phyloP scores from a whole-genome alignment of 2,888 invertebrate species.

The Sthenelais limicola region DNA sequence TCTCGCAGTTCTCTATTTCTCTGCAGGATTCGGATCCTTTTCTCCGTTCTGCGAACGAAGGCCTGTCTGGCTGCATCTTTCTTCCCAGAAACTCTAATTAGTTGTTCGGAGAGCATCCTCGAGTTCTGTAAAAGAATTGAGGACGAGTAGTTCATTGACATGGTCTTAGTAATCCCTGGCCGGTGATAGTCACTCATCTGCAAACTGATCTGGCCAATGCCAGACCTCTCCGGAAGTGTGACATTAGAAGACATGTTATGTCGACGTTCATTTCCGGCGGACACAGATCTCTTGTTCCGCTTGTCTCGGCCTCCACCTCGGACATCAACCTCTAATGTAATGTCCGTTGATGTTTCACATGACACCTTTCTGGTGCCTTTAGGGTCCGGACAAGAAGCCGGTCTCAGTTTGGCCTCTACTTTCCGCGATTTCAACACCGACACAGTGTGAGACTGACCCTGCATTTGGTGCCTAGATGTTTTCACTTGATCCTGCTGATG shows the following conservation, averaged over 20 bases:
- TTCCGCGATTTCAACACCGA: too few relatives aligned
- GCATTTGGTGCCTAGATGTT: too few relatives aligned
- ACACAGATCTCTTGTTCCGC: too few relatives aligned
- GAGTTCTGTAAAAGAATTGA: slow-evolving; percentile 28
- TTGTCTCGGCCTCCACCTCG: too few relatives aligned
- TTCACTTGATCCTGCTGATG: too few relatives aligned
- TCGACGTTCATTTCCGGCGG: too few relatives aligned
- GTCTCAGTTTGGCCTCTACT: too few relatives aligned
- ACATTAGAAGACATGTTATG: background rate
- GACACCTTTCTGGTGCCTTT: too few relatives aligned
- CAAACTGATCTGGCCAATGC: slow-evolving; percentile 19
- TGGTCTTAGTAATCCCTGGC: slow-evolving; percentile 15
- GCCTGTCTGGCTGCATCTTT: background rate
- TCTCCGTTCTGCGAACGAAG: slow-evolving; percentile 9
- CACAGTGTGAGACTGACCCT: too few relatives aligned
- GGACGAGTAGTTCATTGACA: slow-evolving; percentile 35
- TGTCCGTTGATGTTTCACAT: too few relatives aligned
- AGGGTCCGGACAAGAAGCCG: too few relatives aligned
- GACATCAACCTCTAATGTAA: too few relatives aligned
- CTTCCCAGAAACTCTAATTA: slow-evolving; percentile 6
- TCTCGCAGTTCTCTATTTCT: slow-evolving; percentile 1
- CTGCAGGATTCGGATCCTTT: background rate
- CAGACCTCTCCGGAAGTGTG: slow-evolving; percentile 6
- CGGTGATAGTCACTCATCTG: slow-evolving; percentile 33
- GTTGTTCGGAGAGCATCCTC: slow-evolving; percentile 12